A percentile compares a stretch with the other conserved stretches of the same genome.
These are phyloP conservation scores for Notothenia coriiceps DNA, from an alignment of 2,113 vertebrate species.

Conservation along the genomic window DNA sequence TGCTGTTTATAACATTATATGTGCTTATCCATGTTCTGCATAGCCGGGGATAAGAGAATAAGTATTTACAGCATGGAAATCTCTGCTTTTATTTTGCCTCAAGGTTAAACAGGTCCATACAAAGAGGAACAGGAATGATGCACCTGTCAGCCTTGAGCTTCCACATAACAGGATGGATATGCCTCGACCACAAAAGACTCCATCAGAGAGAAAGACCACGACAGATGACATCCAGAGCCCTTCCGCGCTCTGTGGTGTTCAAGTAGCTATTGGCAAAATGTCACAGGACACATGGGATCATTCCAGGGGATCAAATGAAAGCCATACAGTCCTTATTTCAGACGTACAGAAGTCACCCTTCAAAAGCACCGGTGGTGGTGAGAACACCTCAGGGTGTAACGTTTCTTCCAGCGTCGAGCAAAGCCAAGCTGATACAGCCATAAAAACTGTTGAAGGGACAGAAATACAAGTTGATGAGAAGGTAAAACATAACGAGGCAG, in stretches of 20 bases:
- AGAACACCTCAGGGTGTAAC: slow-evolving; percentile 46
- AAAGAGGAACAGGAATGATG: slow-evolving; percentile 68
- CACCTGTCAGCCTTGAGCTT: slow-evolving; percentile 61
- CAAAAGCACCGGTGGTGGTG: slow-evolving; percentile 32
- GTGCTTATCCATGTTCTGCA: slow-evolving; percentile 57
- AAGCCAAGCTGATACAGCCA: slow-evolving; percentile 56
- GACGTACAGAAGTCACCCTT: slow-evolving; percentile 57
- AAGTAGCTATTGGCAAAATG: slow-evolving; percentile 34
- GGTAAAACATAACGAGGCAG: slow-evolving; percentile 16
- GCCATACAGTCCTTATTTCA: slow-evolving; percentile 50
- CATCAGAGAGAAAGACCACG: slow-evolving; percentile 11
- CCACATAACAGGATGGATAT: slow-evolving; percentile 18
- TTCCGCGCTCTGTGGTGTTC: slow-evolving; percentile 32
- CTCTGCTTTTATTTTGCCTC: slow-evolving; percentile 67
- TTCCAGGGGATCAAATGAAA: slow-evolving; percentile 71
- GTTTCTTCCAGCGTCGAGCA: slow-evolving; percentile 41
- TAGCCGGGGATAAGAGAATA: slow-evolving; percentile 64
- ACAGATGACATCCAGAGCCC: slow-evolving; percentile 40
- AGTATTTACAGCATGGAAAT: slow-evolving; percentile 73
- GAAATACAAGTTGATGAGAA: slow-evolving; percentile 62
- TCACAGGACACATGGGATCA: slow-evolving; percentile 52
- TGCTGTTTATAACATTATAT: slow-evolving; percentile 66
- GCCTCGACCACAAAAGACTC: slow-evolving; percentile 36
- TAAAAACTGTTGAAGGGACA: slow-evolving; percentile 60
- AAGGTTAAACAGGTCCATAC: slow-evolving; percentile 70